phyloP scores from a whole-genome alignment of 2,888 invertebrate genomes.

The Philhelius pedissequus region DNA sequence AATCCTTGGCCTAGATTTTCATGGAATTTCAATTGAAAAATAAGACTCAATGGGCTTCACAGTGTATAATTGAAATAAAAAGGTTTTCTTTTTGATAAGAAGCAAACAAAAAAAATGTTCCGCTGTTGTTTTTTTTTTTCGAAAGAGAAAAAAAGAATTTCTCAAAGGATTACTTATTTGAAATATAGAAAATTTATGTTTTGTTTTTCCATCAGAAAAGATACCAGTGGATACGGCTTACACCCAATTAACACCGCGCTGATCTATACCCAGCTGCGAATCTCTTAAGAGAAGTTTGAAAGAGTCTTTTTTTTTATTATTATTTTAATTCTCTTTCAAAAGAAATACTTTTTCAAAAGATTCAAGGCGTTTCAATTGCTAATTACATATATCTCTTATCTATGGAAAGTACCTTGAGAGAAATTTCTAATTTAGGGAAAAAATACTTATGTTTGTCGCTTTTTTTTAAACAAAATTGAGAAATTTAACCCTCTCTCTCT shows the following conservation, averaged over 20 bases:
- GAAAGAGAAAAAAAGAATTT: not conserved
- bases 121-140: not conserved
- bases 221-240: not conserved
- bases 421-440: no score
- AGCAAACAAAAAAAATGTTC: not conserved
- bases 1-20: constrained; percentile 16
- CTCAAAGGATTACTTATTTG: not conserved
- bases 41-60: not conserved
- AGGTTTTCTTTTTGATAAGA: not conserved
- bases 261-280: not conserved
- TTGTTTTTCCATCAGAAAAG: not conserved
- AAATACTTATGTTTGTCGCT: no score
- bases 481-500: no score
- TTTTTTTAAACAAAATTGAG: no score
- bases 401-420: no score
- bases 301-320: no score
- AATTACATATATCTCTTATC: no score
- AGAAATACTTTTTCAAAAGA: no score
- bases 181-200: not conserved
- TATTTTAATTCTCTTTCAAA: no score
- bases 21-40: constrained; percentile 2
- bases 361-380: no score
- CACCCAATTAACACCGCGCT: not conserved
- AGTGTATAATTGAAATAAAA: not conserved
- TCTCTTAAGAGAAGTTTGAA: no score